Conservation (phyloP, 2,797 vertebrate genomes). For the Calcarius lapponicus region DNA sequence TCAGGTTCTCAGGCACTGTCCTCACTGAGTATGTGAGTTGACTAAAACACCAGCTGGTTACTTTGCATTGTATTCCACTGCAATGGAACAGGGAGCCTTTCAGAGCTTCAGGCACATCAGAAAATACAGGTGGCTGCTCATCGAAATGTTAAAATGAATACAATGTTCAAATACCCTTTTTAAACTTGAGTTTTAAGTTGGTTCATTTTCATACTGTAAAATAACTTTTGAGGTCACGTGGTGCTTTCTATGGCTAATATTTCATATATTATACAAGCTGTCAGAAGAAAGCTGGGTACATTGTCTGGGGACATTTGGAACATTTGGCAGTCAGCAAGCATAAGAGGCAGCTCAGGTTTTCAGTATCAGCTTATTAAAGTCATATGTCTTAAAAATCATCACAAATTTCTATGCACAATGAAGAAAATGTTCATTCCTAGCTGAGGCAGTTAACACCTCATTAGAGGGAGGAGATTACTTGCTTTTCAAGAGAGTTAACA, state of each 20-base stretch:
- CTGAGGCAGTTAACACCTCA: neutral
- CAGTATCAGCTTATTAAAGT: neutral
- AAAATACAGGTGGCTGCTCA: neutral
- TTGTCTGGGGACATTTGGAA: neutral
- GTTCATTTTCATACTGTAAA: neutral
- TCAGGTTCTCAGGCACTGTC: neutral
- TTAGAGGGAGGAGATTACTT: neutral
- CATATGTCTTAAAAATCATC: neutral
- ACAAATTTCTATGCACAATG: neutral
- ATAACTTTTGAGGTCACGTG: neutral
- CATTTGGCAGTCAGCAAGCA: neutral
- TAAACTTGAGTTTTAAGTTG: neutral
- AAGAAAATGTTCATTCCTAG: neutral
- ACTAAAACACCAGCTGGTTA: neutral
- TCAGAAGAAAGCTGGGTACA: neutral
- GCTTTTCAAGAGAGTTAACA: neutral
- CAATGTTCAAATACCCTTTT: neutral
- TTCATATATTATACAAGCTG: neutral
- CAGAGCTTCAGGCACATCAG: neutral
- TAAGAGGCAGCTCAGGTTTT: neutral
- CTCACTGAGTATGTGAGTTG: neutral
- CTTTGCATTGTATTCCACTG: neutral
- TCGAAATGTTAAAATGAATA: neutral
- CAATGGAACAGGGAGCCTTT: neutral
- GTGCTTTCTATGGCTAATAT: neutral